These are phyloP conservation scores for Neoniphon sammara DNA, from an alignment of 2,797 vertebrate genomes.

Conservation along the genomic window DNA sequence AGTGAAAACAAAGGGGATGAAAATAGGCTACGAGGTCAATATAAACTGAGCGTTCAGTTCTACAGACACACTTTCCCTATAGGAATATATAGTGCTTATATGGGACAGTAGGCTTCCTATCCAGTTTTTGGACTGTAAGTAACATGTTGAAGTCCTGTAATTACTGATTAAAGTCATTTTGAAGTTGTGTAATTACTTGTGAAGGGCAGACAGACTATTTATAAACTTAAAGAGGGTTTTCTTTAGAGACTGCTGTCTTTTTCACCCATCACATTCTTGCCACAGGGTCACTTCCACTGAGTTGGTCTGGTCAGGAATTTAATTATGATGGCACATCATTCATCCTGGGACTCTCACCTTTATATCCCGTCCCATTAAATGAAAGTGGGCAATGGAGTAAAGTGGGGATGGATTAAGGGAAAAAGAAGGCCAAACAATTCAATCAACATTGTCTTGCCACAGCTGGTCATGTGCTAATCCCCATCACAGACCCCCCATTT, in stretches of 20 bases:
- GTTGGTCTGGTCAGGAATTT: constrained; percentile 58
- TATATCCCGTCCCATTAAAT: constrained; percentile 63
- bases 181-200: not conserved
- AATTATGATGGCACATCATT: constrained; percentile 68
- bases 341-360: constrained; percentile 34
- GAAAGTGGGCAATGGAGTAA: constrained; percentile 31
- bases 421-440: constrained; percentile 62
- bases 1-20: too few species aligned
- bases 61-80: not conserved
- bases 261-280: constrained; percentile 46
- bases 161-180: not conserved
- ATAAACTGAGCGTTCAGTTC: not conserved
- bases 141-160: not conserved
- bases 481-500: constrained; percentile 49
- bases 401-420: constrained; percentile 56
- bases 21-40: too few species aligned
- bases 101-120: too few species aligned
- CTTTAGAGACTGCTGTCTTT: constrained; percentile 9
- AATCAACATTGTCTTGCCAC: constrained; percentile 51
- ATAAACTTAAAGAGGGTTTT: constrained; percentile 17
- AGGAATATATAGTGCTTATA: too few species aligned
- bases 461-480: constrained; percentile 57
- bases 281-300: constrained; percentile 44
- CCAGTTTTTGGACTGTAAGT: not conserved
- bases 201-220: not conserved